phyloP scores from a whole-genome alignment of 2,888 invertebrate genomes.

The Bibio marci region DNA sequence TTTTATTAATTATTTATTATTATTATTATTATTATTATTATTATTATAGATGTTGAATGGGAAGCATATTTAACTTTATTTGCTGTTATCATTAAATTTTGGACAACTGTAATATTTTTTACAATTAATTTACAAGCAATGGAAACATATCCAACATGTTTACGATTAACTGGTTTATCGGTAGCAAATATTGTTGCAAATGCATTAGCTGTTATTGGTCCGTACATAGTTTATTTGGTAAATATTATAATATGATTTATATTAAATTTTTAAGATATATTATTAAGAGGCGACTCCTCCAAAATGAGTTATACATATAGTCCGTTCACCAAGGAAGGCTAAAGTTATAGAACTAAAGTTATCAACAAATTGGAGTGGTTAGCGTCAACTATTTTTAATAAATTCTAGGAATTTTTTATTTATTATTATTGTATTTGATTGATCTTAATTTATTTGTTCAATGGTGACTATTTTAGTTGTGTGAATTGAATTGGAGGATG shows the following conservation, averaged over 20 bases:
- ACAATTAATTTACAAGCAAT: slow-evolving; percentile 40
- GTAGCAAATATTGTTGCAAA: slow-evolving; percentile 38
- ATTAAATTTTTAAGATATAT: no score
- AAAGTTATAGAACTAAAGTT: no score
- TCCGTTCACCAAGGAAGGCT: no score
- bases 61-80: slow-evolving; percentile 24
- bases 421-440: no score
- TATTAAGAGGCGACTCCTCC: no score
- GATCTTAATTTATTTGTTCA: no score
- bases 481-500: no score
- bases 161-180: slow-evolving; percentile 45
- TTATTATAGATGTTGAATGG: slow-evolving; percentile 17
- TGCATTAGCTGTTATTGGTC: slow-evolving; percentile 36
- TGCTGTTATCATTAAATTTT: slow-evolving; percentile 33
- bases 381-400: no score
- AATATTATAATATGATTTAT: slow-evolving; percentile 11
- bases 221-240: slow-evolving; percentile 42
- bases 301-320: no score
- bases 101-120: slow-evolving; percentile 37
- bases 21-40: slow-evolving; percentile 1
- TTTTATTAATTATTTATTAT: not conserved
- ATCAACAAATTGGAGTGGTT: no score
- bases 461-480: no score
- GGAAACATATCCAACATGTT: slow-evolving; percentile 48
- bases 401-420: no score